Conservation (phyloP, 2,888 invertebrate genomes). For the Dasysyrphus tricinctus region DNA sequence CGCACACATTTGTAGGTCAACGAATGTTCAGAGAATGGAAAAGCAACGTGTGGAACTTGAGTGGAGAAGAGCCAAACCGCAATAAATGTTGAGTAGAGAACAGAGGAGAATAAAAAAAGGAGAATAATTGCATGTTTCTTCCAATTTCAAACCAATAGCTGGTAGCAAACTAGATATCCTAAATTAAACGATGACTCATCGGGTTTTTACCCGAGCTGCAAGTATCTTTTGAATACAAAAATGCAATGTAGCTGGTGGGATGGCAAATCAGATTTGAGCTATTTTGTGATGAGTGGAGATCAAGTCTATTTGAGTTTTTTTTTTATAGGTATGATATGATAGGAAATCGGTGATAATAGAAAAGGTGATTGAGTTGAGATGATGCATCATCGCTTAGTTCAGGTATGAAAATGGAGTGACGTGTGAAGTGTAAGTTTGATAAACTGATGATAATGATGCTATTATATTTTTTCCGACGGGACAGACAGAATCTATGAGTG, state of each 20-base stretch:
- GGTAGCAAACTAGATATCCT: constrained; percentile 32
- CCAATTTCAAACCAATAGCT: constrained; percentile 8
- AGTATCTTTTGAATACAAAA: constrained; percentile 1
- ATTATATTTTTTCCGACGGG: too few relatives aligned
- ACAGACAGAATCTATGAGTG: too few relatives aligned
- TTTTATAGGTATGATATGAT: neutral
- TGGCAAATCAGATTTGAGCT: constrained; percentile 8
- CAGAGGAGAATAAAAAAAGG: constrained; percentile 18
- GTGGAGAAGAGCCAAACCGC: constrained; percentile 1
- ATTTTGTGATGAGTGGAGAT: constrained; percentile 5
- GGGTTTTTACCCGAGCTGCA: constrained; percentile 60
- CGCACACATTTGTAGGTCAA: neutral
- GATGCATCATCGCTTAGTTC: neutral
- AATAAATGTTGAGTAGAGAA: constrained; percentile 26
- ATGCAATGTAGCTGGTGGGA: constrained; percentile 28
- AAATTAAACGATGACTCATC: constrained; percentile 72
- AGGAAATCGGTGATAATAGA: neutral
- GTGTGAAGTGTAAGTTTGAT: neutral
- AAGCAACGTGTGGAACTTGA: constrained; percentile 47
- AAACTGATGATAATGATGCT: neutral
- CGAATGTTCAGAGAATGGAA: constrained; percentile 39
- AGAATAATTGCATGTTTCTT: constrained; percentile 21
- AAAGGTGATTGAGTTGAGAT: neutral
- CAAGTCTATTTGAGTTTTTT: neutral
- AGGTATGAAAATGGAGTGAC: neutral